A percentile compares a stretch with the other conserved stretches of the same genome.
Evolutionary conservation across 2,797 vertebrate genomes (phyloP).

Genomic region (Perodicticus potto): DNA sequence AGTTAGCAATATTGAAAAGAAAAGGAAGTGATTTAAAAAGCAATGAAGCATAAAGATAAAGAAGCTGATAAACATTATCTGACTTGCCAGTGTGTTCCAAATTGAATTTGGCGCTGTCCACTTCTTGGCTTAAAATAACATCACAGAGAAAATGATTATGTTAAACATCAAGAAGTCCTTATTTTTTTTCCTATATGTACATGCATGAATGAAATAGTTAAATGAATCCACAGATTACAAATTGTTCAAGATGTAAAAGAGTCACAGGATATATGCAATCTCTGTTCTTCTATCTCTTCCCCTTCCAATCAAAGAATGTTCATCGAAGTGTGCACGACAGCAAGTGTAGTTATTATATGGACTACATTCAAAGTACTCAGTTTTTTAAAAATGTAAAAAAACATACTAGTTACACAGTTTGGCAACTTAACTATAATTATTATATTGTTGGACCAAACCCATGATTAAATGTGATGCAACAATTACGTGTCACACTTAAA

Average conservation of each 20-base stretch:
- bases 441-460: conserved; percentile 6
- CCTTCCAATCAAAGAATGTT: background rate
- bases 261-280: background rate
- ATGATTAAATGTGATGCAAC: background rate
- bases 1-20: background rate
- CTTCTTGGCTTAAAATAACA: background rate
- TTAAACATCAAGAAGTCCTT: background rate
- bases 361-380: background rate
- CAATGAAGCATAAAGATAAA: background rate
- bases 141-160: background rate
- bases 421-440: conserved; percentile 6
- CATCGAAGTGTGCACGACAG: background rate
- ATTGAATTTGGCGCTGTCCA: background rate
- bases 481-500: background rate
- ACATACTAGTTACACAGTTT: background rate
- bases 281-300: background rate
- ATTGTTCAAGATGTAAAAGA: background rate
- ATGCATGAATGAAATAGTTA: background rate
- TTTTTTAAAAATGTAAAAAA: background rate
- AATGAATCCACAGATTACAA: background rate
- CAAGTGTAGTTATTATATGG: background rate
- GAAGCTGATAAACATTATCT: background rate
- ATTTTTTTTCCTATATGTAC: background rate
- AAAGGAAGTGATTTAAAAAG: background rate
- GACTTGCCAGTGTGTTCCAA: background rate